A percentile compares a stretch with the other conserved stretches of the same genome.
phyloP scores from a whole-genome alignment of 2,797 vertebrate genomes.

The Tolypeutes matacus region DNA sequence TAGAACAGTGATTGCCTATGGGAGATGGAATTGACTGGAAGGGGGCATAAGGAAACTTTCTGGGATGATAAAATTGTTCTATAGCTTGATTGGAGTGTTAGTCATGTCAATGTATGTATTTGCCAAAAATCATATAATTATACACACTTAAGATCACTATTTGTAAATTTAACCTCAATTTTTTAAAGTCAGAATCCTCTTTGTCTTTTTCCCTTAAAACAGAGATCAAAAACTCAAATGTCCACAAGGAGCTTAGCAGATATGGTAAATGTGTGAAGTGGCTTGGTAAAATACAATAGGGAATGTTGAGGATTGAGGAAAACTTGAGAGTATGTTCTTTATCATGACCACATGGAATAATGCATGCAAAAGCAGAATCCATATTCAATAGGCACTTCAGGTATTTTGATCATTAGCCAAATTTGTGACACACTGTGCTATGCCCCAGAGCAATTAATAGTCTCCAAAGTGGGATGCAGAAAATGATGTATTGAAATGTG shows the following conservation, averaged over 20 bases:
- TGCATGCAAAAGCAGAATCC: background rate
- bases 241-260: background rate
- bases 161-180: slow-evolving; percentile 27
- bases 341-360: background rate
- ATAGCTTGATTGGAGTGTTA: background rate
- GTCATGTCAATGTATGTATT: background rate
- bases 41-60: background rate
- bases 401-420: background rate
- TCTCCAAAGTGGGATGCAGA: slow-evolving; percentile 10
- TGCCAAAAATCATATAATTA: background rate
- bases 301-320: background rate
- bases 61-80: slow-evolving; percentile 13
- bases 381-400: background rate
- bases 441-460: background rate
- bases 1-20: background rate
- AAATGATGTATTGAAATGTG: slow-evolving; percentile 27
- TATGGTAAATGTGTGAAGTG: background rate
- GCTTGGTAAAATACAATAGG: background rate
- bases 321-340: background rate
- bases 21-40: background rate
- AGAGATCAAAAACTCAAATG: background rate
- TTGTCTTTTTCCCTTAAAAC: background rate
- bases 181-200: background rate
- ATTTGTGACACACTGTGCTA: background rate
- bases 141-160: background rate